Evolutionary conservation across 1,140 invertebrate genomes (phyloP), one percentile per base, ranked within the genome.

Genomic region (Mylabris phalerata): DNA sequence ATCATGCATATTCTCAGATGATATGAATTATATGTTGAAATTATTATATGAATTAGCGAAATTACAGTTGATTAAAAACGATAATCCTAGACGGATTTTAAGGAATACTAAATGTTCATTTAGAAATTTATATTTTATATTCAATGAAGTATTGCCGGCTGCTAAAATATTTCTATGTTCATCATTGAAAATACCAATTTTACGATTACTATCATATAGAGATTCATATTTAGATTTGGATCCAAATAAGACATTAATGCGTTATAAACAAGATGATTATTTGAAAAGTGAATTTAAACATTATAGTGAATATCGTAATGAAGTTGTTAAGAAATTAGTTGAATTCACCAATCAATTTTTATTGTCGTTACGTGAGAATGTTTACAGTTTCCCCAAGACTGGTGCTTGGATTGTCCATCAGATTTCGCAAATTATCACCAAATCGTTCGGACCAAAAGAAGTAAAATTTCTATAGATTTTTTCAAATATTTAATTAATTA

Each of bases 201-300:
- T 97, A 83, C 83, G 89, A 45, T 79, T 98, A n/a, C 78, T 98
- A 3, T 92, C 91, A 76, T 92, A 95, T 66, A 92, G 95, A 71
- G 93, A 98, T 71, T 86, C 88, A 71, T 94, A 92, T 75, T 80
- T 96, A 43, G 94, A 98, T 71, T 86, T 95, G 32, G 94, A 98
- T 76, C 90, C 93, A 0, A 85, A 90, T 57, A 96, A 95, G 76
- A 85, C 88, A 41, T 73, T 85, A 9, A 78, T 86, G 65, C 79
- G 82, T 49, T 69, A 61, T 48, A 58, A 63, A 40, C 64, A 67
- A 48, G 63, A 66, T 44, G 65, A 65, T n/a, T 57, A 61, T 48
- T 24, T 55, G 26, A 50, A 60, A 54, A 49, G 42, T 26, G 26
- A 57, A 45, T 67, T 67, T 26, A 64, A 63, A 59, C 59, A 62